These are phyloP conservation scores for Tachystola acroxantha DNA, from an alignment of 2,888 invertebrate species.

Conservation along the genomic window DNA sequence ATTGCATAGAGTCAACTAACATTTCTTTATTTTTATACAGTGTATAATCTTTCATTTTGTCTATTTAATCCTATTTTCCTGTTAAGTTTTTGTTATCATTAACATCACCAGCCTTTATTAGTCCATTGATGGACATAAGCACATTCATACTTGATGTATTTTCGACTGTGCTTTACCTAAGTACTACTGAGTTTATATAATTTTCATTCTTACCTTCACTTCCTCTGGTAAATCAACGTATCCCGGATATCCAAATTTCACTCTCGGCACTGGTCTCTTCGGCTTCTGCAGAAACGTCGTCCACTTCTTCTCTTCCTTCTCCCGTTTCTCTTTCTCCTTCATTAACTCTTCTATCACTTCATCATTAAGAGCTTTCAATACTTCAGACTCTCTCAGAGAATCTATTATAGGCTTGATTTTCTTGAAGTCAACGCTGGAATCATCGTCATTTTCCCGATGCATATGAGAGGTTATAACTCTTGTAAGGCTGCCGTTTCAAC, in stretches of 20 bases:
- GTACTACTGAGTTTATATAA: no score
- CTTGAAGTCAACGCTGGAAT: slow-evolving; percentile 82
- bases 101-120: no score
- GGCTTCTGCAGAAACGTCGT: slow-evolving; percentile 89
- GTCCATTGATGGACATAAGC: no score
- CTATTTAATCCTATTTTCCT: no score
- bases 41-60: no score
- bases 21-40: no score
- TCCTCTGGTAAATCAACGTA: slow-evolving; percentile 27
- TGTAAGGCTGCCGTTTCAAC: slow-evolving; percentile 43
- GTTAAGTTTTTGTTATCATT: no score
- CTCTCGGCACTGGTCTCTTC: slow-evolving; percentile 80
- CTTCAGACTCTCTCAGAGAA: slow-evolving; percentile 82
- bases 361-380: slow-evolving; percentile 80
- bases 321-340: slow-evolving; percentile 65
- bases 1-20: no score
- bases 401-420: slow-evolving; percentile 82
- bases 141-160: no score
- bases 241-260: slow-evolving; percentile 42
- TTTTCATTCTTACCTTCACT: slow-evolving; percentile 35
- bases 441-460: slow-evolving; percentile 47
- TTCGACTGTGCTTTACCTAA: no score
- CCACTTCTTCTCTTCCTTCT: slow-evolving; percentile 80
- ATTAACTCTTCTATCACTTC: slow-evolving; percentile 77
- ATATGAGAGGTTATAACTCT: slow-evolving; percentile 60